Conservation (phyloP, 64 coral and sea anemone species). For the Anthopleura sola region DNA sequence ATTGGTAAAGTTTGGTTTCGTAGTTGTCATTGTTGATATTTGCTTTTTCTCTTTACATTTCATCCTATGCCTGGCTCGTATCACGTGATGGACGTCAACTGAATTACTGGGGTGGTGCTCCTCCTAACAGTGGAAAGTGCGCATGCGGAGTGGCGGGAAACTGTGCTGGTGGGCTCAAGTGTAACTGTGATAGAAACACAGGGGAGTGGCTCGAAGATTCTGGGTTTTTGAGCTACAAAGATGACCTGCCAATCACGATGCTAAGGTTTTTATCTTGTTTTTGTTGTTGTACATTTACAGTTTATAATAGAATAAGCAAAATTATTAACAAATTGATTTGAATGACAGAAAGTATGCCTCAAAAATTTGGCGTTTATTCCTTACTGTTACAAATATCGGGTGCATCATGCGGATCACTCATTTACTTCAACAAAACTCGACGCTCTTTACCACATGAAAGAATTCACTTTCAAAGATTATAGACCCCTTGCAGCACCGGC, state of each 20-base stretch:
- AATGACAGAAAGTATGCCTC: too few species aligned
- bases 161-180: background rate
- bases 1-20: too few species aligned
- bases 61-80: background rate
- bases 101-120: slow-evolving; percentile 7
- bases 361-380: too few species aligned
- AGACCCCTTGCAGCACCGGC: too few species aligned
- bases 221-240: slow-evolving; percentile 26
- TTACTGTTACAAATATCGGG: too few species aligned
- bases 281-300: too few species aligned
- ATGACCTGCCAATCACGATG: background rate
- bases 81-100: background rate
- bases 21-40: too few species aligned
- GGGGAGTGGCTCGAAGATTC: background rate
- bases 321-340: background rate
- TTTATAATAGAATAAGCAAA: background rate
- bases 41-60: background rate
- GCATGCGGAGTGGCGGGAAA: slow-evolving; percentile 11
- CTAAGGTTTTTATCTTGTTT: background rate
- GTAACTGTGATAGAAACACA: background rate
- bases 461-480: too few species aligned
- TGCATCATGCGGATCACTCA: too few species aligned
- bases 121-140: background rate
- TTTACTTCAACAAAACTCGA: too few species aligned
- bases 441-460: too few species aligned